phyloP scores from a whole-genome alignment of 2,113 vertebrate genomes.

The Elanus axillaris region DNA sequence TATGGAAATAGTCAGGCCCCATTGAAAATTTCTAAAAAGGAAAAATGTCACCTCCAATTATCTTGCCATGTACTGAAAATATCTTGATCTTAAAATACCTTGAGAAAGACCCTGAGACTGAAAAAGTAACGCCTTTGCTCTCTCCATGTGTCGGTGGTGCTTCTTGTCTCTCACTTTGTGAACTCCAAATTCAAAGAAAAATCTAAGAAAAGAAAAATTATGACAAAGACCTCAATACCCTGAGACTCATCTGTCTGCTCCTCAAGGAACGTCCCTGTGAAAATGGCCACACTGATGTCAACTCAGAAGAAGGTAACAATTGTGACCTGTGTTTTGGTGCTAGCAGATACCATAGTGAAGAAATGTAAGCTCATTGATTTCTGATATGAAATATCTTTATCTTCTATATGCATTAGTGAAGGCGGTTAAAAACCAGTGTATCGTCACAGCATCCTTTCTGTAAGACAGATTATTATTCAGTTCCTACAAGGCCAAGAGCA shows the following conservation, averaged over 20 bases:
- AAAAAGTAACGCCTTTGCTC: not conserved
- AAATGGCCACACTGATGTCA: not conserved
- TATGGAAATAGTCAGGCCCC: not conserved
- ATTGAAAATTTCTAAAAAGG: not conserved
- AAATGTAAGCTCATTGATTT: not conserved
- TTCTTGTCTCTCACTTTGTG: not conserved
- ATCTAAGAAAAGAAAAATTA: not conserved
- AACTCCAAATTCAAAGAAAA: constrained; percentile 1
- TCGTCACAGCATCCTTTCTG: not conserved
- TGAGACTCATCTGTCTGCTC: not conserved
- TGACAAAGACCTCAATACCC: not conserved
- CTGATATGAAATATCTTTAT: constrained; percentile 8
- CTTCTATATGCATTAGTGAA: not conserved
- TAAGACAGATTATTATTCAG: not conserved
- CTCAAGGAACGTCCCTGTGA: not conserved
- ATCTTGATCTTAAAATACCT: constrained; percentile 25
- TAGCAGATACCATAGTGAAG: not conserved
- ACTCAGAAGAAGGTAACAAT: not conserved
- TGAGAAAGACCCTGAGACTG: not conserved
- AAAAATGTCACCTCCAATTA: not conserved
- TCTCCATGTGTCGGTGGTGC: not conserved
- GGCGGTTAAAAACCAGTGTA: not conserved
- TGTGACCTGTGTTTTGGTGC: not conserved
- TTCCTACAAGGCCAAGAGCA: not conserved
- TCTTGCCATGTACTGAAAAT: not conserved